Conservation (phyloP, 2,888 invertebrate species). For the Halocaridina rubra region DNA sequence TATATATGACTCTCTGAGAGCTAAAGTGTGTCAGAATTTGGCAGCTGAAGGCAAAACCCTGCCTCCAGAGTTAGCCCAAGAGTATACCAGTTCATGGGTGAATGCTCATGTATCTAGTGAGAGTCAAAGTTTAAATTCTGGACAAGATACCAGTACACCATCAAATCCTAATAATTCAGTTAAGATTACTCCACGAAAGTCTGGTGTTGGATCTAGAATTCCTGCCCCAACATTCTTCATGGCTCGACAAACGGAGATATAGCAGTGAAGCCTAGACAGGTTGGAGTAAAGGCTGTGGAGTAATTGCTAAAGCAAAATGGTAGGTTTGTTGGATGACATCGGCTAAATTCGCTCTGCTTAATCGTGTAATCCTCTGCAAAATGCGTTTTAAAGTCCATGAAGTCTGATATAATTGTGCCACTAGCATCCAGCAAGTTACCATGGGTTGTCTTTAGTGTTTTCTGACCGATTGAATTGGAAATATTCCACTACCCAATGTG, state of each 20-base stretch:
- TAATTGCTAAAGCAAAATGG: neutral
- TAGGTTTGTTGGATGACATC: neutral
- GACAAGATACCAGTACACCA: constrained; percentile 4
- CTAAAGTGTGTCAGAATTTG: constrained; percentile 53
- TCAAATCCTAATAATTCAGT: constrained; percentile 22
- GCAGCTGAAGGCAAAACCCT: constrained; percentile 61
- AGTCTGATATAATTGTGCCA: no score
- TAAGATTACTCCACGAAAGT: constrained; percentile 51
- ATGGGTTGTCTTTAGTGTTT: neutral
- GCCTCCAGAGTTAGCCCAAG: constrained; percentile 57
- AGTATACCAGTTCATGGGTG: constrained; percentile 57
- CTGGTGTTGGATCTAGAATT: constrained; percentile 59
- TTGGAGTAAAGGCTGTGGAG: constrained; percentile 18
- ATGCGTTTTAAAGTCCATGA: no score
- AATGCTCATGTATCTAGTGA: constrained; percentile 43
- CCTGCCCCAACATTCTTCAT: constrained; percentile 59
- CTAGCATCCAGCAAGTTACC: neutral
- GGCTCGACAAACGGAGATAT: constrained; percentile 48
- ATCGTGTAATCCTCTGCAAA: no score
- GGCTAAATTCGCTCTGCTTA: neutral
- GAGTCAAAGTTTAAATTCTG: constrained; percentile 40
- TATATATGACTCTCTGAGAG: constrained; percentile 54
- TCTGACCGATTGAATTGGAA: neutral
- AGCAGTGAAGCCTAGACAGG: constrained; percentile 16
- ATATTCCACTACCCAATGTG: constrained; percentile 32